Evolutionary conservation across 2,113 vertebrate species (phyloP).

Genomic region (Onychorhynchus coronatus): DNA sequence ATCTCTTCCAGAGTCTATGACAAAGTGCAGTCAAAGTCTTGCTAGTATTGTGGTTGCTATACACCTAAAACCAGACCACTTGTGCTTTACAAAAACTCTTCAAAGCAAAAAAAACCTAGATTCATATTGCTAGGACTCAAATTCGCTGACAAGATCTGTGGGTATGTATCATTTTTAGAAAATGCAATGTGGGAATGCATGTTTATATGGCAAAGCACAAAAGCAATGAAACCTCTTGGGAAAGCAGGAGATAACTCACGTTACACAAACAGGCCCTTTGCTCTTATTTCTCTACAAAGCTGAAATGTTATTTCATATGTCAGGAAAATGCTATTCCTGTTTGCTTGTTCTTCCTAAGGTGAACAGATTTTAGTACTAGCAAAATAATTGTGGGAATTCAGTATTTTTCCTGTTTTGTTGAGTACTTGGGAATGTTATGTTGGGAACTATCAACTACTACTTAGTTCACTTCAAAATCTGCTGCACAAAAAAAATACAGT

Average conservation of each 20-base stretch:
- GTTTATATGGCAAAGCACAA: slow-evolving; percentile 1
- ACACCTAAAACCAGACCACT: neutral
- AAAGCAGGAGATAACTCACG: neutral
- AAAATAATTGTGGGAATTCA: slow-evolving; percentile 26
- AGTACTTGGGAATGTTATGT: neutral
- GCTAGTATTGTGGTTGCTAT: neutral
- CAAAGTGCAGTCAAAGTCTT: neutral
- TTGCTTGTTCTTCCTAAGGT: neutral
- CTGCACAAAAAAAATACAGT: neutral
- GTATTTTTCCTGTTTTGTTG: slow-evolving; percentile 13
- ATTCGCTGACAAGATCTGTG: neutral
- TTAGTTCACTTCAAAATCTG: slow-evolving; percentile 10
- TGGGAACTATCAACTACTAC: neutral
- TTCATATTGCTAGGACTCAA: neutral
- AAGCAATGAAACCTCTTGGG: slow-evolving; percentile 11
- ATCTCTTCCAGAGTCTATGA: neutral
- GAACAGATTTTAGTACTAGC: neutral
- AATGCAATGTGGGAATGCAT: neutral
- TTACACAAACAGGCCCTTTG: neutral
- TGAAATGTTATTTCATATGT: neutral
- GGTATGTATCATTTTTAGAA: neutral
- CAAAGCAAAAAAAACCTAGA: neutral
- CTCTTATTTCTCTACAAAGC: neutral
- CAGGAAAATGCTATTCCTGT: slow-evolving; percentile 11
- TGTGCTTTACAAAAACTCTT: neutral